A percentile compares a stretch with the other conserved stretches of the same genome.
Conservation (phyloP, 2,888 invertebrate genomes). For the Leucoma salicis region DNA sequence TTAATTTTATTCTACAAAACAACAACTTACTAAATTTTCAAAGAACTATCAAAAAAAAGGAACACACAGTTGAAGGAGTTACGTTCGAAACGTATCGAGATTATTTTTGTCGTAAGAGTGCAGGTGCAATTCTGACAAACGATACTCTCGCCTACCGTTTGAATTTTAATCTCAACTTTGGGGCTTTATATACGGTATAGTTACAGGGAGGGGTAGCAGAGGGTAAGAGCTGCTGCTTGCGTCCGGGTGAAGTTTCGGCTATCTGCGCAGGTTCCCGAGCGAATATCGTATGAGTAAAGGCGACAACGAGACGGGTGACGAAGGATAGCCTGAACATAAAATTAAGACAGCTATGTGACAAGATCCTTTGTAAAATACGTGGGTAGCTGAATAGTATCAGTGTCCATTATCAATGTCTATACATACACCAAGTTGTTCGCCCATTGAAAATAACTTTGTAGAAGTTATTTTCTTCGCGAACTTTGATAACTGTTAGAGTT, state of each 20-base stretch:
- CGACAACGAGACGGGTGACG: conserved; percentile 47
- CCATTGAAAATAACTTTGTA: not conserved
- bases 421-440: not conserved
- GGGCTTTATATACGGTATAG: conserved; percentile 18
- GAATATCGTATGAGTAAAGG: conserved; percentile 39
- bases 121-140: not conserved
- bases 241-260: conserved; percentile 25
- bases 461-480: not conserved
- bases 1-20: not conserved
- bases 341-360: conserved; percentile 25
- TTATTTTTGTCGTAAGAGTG: conserved; percentile 4
- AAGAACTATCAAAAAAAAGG: no score
- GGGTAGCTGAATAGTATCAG: conserved; percentile 1
- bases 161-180: conserved; percentile 6
- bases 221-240: conserved; percentile 40
- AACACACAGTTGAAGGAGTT: no score
- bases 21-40: no score
- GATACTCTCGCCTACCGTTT: not conserved
- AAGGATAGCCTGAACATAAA: conserved; percentile 35
- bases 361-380: conserved; percentile 30
- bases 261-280: conserved; percentile 45
- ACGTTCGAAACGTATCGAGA: not conserved
- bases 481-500: not conserved
- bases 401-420: not conserved
- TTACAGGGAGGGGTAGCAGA: conserved; percentile 34